Base-by-base conservation (phyloP, 2,888 invertebrate species). In the Oxystoma pomonae region DNA sequence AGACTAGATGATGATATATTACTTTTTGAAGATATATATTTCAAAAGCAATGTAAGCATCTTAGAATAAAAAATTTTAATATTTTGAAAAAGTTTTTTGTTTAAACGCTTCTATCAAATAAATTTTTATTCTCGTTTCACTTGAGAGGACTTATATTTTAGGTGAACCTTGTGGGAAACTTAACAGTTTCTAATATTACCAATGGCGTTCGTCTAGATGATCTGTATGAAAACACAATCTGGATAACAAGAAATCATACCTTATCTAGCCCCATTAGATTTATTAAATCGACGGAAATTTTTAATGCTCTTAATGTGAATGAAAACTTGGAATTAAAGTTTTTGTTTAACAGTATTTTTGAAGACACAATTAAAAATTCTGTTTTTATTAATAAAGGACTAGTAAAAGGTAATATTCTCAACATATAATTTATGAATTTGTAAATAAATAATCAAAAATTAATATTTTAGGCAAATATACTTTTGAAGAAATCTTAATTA, bases 401-500 rank as follows among this genome's bases (percentile, higher is more conserved):
- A 20, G 68, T 80, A 55, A 55, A 67, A 70, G 78, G 80, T 76
- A 70, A 66, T 60, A 55, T 53, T 16, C 50, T 35, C 16, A n/a
- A 16, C 16, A 57, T 58, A 60, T 49, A 64, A 52, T 55, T 55
- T 56, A 60, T n/a, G 21, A 22, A 52, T 55, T 21, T 16, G 12
- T 55, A 53, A 53, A 19, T 21, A 35, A n/a, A 21, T 20, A 16
- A 57, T 55, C 1, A 51, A 12, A 21, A 16, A 57, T 57, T 53
- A 56, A 55, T 16, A 55, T 77, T 77, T 64, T 60, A 84, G 85
- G 78, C 18, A 66, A 72, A 2, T 71, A 83, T 1, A 72, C 60
- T 1, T 82, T 87, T 71, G 75, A 78, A 1, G 66, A 78, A 5
- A 81, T 81, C 0, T 73, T 74, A 1, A 77, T 86, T 50, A 71